A percentile compares a stretch with the other conserved stretches of the same genome.
phyloP scores from a whole-genome alignment of 2,888 invertebrate species.

The Nomada fucata region DNA sequence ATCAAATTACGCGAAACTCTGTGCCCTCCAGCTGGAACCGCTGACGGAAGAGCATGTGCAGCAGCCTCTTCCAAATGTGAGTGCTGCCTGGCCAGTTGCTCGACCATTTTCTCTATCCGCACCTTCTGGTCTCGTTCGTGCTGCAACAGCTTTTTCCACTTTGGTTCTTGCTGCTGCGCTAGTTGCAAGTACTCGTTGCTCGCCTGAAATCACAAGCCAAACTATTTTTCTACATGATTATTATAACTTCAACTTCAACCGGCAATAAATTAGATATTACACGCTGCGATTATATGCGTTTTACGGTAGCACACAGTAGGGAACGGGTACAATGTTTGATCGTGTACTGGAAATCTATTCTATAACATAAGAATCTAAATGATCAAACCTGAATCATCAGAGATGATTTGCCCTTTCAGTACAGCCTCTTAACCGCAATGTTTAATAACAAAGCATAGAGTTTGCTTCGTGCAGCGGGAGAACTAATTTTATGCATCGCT shows the following conservation, averaged over 20 bases:
- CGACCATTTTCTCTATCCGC: slow-evolving; percentile 97
- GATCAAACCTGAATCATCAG: neutral
- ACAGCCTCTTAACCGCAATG: neutral
- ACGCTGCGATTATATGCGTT: neutral
- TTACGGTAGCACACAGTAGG: too few relatives aligned
- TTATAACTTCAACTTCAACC: slow-evolving; percentile 10
- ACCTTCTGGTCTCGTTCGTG: slow-evolving; percentile 97
- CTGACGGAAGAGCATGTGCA: slow-evolving; percentile 85
- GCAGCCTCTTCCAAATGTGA: slow-evolving; percentile 97
- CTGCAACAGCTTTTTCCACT: slow-evolving; percentile 96
- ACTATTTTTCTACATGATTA: slow-evolving; percentile 43
- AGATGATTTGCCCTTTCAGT: neutral
- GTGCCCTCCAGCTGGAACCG: slow-evolving; percentile 76
- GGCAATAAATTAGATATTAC: slow-evolving; percentile 2
- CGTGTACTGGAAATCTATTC: too few relatives aligned
- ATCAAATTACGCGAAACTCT: slow-evolving; percentile 79
- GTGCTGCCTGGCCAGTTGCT: slow-evolving; percentile 98
- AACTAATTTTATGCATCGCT: slow-evolving; percentile 10
- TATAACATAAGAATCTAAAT: too few relatives aligned
- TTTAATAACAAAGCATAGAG: neutral
- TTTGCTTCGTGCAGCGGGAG: neutral
- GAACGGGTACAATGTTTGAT: too few relatives aligned
- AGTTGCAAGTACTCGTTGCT: slow-evolving; percentile 96
- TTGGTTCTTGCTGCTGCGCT: slow-evolving; percentile 94
- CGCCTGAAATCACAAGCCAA: slow-evolving; percentile 86